Conservation (phyloP, 2,113 vertebrate species). For the Dasypus novemcinctus region DNA sequence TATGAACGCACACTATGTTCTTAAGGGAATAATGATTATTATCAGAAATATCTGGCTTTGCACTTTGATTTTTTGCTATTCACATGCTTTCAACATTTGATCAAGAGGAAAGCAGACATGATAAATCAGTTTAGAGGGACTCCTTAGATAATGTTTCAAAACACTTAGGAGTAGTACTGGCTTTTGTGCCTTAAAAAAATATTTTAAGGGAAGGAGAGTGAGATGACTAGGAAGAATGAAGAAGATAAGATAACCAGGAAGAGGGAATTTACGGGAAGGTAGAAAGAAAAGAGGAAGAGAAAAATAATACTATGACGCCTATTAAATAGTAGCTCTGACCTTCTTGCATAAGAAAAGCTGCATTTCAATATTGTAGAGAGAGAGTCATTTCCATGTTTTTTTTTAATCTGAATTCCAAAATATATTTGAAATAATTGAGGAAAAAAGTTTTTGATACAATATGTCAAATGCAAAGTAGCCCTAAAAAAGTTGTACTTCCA, state of each 20-base stretch:
- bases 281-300: neutral
- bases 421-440: neutral
- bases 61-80: conserved; percentile 56
- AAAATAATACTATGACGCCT: neutral
- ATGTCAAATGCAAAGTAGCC: conserved; percentile 18
- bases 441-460: neutral
- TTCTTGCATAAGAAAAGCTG: neutral
- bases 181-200: neutral
- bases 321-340: neutral
- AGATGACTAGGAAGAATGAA: neutral
- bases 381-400: neutral
- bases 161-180: neutral
- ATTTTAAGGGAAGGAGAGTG: neutral
- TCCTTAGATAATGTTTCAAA: neutral
- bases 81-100: conserved; percentile 44
- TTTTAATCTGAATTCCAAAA: conserved; percentile 20
- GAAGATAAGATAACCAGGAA: neutral
- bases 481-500: conserved; percentile 25
- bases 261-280: neutral
- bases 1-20: conserved; percentile 31
- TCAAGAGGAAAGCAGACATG: conserved; percentile 45
- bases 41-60: conserved; percentile 71
- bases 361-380: neutral
- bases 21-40: conserved; percentile 32
- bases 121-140: conserved; percentile 38